A percentile compares a stretch with the other conserved stretches of the same genome.
These are phyloP conservation scores for Lutraria rhynchaena DNA, from an alignment of 1,140 invertebrate species.

Conservation along the genomic window DNA sequence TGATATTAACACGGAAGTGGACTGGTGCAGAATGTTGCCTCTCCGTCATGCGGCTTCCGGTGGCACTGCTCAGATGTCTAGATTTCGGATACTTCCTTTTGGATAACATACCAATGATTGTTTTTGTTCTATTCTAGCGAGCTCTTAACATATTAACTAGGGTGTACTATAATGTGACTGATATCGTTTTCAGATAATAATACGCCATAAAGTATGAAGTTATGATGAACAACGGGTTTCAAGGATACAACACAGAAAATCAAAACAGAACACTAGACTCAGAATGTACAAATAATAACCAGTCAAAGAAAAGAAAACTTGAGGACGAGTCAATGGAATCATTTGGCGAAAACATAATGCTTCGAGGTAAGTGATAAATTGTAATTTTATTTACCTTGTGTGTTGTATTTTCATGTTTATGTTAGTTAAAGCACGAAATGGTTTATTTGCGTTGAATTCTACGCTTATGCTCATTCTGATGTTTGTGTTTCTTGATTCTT, in stretches of 20 bases:
- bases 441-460: neutral
- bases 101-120: too few relatives aligned
- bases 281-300: constrained; percentile 1
- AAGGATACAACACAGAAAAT: neutral
- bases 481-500: neutral
- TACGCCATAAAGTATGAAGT: too few relatives aligned
- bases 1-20: too few relatives aligned
- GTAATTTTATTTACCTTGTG: neutral
- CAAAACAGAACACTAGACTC: neutral
- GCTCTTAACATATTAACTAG: too few relatives aligned
- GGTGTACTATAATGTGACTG: too few relatives aligned
- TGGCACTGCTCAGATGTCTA: too few relatives aligned
- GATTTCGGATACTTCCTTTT: too few relatives aligned
- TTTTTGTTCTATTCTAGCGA: too few relatives aligned
- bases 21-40: too few relatives aligned
- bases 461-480: neutral
- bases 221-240: constrained; percentile 9
- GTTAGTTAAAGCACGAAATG: neutral
- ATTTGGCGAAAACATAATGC: neutral
- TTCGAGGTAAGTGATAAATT: constrained; percentile 1
- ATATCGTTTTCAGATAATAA: too few relatives aligned
- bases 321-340: constrained; percentile 1
- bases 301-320: constrained; percentile 6
- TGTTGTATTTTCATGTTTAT: neutral
- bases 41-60: too few relatives aligned